phyloP scores from a whole-genome alignment of 2,113 vertebrate genomes.

The Pelodiscus sinensis region DNA sequence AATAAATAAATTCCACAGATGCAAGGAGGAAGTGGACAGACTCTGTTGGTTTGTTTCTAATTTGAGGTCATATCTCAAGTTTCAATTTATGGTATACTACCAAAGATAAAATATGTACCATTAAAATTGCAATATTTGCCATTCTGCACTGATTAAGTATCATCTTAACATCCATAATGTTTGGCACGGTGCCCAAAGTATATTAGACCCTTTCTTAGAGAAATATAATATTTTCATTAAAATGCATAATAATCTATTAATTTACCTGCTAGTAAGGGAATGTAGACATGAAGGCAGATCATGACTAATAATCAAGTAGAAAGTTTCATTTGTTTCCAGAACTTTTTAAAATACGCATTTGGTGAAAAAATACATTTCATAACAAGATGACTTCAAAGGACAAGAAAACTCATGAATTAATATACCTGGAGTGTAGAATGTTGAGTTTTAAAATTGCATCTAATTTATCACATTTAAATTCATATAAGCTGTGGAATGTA shows the following conservation, averaged over 20 bases:
- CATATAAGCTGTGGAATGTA: not conserved
- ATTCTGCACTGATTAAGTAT: not conserved
- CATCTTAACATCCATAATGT: not conserved
- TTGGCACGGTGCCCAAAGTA: too few relatives aligned
- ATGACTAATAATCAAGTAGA: not conserved
- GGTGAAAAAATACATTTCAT: not conserved
- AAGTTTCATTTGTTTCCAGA: not conserved
- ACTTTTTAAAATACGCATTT: not conserved
- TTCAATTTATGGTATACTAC: not conserved
- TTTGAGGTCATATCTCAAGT: constrained; percentile 8
- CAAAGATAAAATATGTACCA: not conserved
- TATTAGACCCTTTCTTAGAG: not conserved
- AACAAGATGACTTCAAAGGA: not conserved
- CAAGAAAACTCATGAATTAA: not conserved
- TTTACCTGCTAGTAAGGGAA: not conserved
- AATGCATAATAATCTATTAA: fast-evolving
- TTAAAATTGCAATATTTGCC: not conserved
- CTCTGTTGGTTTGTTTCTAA: constrained; percentile 32
- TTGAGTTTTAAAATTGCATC: not conserved
- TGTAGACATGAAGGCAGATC: not conserved
- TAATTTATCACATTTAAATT: not conserved
- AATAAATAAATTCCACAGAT: constrained; percentile 11
- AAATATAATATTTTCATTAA: not conserved
- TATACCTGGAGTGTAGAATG: not conserved
- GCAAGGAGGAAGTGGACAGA: not conserved